These are phyloP conservation scores for Bombus confusus DNA, from an alignment of 1,140 invertebrate species.

Conservation along the genomic window DNA sequence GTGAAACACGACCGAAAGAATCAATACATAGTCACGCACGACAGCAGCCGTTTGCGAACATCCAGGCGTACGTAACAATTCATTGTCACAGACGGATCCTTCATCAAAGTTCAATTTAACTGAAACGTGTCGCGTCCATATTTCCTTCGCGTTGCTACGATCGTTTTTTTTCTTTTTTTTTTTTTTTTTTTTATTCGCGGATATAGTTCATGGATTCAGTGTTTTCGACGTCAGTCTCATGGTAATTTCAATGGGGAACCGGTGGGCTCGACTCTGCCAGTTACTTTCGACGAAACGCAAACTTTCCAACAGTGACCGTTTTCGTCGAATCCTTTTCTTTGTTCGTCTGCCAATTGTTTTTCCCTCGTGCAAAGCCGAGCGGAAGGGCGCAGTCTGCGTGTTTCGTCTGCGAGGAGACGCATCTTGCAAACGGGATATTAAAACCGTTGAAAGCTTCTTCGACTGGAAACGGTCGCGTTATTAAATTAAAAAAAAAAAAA, in stretches of 20 bases:
- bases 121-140: conserved; percentile 24
- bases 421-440: conserved; percentile 21
- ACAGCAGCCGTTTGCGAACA: conserved; percentile 3
- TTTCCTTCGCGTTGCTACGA: conserved; percentile 2
- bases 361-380: neutral
- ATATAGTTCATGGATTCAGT: neutral
- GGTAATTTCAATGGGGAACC: neutral
- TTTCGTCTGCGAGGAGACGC: neutral
- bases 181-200: neutral
- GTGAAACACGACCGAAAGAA: conserved; percentile 12
- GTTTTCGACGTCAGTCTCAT: neutral
- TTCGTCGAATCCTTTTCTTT: conserved; percentile 1
- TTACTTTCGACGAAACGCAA: neutral
- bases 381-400: neutral
- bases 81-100: conserved; percentile 42
- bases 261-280: neutral
- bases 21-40: conserved; percentile 7
- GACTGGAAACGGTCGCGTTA: neutral
- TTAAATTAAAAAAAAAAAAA: conserved; percentile 2
- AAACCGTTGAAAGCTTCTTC: neutral
- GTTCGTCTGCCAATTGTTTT: conserved; percentile 18
- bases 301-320: conserved; percentile 14
- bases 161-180: neutral
- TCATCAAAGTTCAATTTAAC: conserved; percentile 52
- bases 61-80: conserved; percentile 28